Evolutionary conservation across 2,797 vertebrate genomes (phyloP).

Genomic region (Anguilla pacifica): DNA sequence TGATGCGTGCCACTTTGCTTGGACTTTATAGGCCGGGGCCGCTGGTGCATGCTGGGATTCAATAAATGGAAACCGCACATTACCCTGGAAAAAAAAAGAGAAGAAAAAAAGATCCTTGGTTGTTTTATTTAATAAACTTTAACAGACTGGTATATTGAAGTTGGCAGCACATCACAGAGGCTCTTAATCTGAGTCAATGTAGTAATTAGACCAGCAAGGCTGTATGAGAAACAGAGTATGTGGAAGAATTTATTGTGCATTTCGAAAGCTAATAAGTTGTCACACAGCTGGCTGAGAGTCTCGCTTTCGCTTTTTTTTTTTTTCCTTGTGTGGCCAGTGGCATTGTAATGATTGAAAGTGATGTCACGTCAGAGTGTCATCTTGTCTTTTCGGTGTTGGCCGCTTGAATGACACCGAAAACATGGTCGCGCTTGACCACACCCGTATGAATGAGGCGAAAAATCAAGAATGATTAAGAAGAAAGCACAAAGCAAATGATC

Average conservation of each 20-base stretch:
- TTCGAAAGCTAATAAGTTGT: conserved; percentile 26
- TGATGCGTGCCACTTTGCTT: neutral
- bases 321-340: neutral
- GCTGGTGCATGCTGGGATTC: neutral
- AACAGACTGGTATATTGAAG: conserved; percentile 36
- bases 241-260: conserved; percentile 17
- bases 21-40: conserved; percentile 12
- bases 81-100: neutral
- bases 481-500: neutral
- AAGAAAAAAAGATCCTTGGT: conserved; percentile 22
- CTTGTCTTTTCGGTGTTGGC: neutral
- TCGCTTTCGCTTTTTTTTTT: neutral
- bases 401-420: neutral
- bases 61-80: conserved; percentile 21
- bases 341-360: neutral
- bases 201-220: conserved; percentile 57
- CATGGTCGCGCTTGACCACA: neutral
- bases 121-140: conserved; percentile 32
- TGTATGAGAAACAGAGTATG: conserved; percentile 52
- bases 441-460: neutral
- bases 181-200: conserved; percentile 55
- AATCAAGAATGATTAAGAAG: neutral
- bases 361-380: neutral
- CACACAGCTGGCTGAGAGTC: neutral
- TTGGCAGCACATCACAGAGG: conserved; percentile 64